phyloP scores from a whole-genome alignment of 2,113 vertebrate genomes.

The Bubo bubo region DNA sequence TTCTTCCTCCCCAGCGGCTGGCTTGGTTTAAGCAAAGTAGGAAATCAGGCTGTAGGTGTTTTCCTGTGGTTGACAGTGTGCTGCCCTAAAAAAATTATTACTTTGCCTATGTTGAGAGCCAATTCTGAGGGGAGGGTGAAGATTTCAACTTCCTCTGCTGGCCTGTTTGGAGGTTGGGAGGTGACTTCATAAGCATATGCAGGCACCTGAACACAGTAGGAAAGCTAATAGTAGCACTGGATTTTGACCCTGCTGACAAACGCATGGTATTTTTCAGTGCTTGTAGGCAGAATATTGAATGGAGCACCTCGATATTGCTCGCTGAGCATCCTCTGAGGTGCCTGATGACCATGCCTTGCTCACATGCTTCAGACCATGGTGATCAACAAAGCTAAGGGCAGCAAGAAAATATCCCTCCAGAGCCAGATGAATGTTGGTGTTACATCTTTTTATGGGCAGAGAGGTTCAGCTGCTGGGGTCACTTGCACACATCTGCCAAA shows the following conservation, averaged over 20 bases:
- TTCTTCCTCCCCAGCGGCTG: background rate
- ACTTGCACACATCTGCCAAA: background rate
- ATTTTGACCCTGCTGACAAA: background rate
- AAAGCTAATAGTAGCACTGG: background rate
- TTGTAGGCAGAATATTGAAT: background rate
- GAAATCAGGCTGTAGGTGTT: background rate
- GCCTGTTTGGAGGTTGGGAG: background rate
- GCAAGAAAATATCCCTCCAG: background rate
- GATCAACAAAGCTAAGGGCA: background rate
- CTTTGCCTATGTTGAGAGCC: background rate
- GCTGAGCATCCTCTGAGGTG: background rate
- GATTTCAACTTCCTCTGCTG: rapidly evolving
- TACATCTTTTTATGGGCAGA: background rate
- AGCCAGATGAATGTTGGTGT: background rate
- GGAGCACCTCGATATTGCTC: rapidly evolving
- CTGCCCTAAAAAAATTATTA: background rate
- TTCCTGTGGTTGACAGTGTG: background rate
- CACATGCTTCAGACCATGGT: rapidly evolving
- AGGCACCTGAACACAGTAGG: background rate
- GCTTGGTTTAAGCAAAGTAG: background rate
- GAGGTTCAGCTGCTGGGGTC: background rate
- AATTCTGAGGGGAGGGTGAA: background rate
- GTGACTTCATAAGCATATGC: rapidly evolving
- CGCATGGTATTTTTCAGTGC: background rate
- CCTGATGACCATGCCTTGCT: background rate